Evolutionary conservation across 2,888 invertebrate genomes (phyloP).

Genomic region (Oasisia sp.): DNA sequence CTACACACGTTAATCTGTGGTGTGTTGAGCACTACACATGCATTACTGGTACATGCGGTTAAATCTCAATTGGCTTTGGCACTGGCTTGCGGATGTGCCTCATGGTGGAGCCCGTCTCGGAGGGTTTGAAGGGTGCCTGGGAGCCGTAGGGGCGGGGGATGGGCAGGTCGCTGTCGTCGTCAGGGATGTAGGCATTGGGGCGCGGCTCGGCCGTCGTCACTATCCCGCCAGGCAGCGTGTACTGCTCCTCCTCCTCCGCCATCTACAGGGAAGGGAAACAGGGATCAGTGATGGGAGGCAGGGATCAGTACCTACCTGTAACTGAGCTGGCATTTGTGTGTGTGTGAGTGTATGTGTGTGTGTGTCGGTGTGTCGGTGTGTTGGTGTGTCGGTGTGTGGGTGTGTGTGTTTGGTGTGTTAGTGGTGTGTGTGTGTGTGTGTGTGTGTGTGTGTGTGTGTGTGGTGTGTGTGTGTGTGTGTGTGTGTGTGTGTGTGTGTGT

Average conservation of each 20-base stretch:
- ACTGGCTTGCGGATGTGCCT: conserved; percentile 65
- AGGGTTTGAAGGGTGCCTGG: conserved; percentile 65
- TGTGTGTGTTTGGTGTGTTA: too few species aligned
- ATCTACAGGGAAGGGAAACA: conserved; percentile 40
- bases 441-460: too few species aligned
- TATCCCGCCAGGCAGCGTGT: conserved; percentile 60
- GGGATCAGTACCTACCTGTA: neutral
- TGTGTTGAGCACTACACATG: neutral
- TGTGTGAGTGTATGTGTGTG: too few species aligned
- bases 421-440: too few species aligned
- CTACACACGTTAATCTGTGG: neutral
- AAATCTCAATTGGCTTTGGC: conserved; percentile 66
- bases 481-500: too few species aligned
- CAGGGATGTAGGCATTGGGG: conserved; percentile 66
- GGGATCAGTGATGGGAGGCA: neutral
- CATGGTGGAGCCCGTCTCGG: conserved; percentile 63
- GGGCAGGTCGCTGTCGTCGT: conserved; percentile 64
- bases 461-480: too few species aligned
- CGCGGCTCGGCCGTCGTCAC: conserved; percentile 65
- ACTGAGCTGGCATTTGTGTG: too few species aligned
- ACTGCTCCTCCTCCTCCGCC: conserved; percentile 62
- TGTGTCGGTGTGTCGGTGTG: too few species aligned
- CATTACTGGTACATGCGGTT: conserved; percentile 31
- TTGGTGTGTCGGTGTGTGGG: too few species aligned
- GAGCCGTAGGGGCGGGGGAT: conserved; percentile 65